Evolutionary conservation across 2,797 vertebrate genomes (phyloP).

Genomic region (Eospalax fontanierii): DNA sequence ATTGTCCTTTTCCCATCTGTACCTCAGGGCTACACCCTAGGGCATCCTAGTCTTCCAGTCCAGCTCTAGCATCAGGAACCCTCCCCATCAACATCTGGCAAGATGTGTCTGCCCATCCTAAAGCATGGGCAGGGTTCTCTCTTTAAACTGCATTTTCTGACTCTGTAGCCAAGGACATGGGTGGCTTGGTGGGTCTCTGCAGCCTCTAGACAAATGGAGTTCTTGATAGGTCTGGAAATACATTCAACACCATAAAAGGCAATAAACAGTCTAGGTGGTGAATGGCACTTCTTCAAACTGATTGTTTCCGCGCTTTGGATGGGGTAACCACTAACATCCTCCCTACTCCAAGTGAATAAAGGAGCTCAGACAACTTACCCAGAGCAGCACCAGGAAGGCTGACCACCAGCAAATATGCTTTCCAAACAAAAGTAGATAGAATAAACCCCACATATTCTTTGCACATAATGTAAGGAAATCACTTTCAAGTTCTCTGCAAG

Average conservation of each 20-base stretch:
- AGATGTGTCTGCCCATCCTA: neutral
- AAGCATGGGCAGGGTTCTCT: neutral
- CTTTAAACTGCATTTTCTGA: neutral
- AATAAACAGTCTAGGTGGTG: neutral
- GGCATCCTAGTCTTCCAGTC: neutral
- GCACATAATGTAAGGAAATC: conserved; percentile 44
- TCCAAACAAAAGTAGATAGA: conserved; percentile 33
- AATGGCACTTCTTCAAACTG: neutral
- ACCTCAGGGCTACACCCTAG: neutral
- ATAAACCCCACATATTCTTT: conserved; percentile 10
- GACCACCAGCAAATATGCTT: conserved; percentile 17
- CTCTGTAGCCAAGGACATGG: neutral
- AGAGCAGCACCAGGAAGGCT: conserved; percentile 35
- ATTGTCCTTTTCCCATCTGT: neutral
- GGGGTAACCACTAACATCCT: neutral
- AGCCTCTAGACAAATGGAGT: neutral
- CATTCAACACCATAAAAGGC: neutral
- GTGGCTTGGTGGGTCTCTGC: neutral
- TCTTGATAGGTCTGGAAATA: neutral
- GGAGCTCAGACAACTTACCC: conserved; percentile 2
- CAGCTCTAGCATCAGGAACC: neutral
- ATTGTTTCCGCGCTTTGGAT: neutral
- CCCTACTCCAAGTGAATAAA: neutral
- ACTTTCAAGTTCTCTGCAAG: conserved; percentile 50
- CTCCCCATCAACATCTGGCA: neutral